These are phyloP conservation scores for Urocynchramus pylzowi DNA, from an alignment of 2,113 vertebrate genomes.

Conservation along the genomic window DNA sequence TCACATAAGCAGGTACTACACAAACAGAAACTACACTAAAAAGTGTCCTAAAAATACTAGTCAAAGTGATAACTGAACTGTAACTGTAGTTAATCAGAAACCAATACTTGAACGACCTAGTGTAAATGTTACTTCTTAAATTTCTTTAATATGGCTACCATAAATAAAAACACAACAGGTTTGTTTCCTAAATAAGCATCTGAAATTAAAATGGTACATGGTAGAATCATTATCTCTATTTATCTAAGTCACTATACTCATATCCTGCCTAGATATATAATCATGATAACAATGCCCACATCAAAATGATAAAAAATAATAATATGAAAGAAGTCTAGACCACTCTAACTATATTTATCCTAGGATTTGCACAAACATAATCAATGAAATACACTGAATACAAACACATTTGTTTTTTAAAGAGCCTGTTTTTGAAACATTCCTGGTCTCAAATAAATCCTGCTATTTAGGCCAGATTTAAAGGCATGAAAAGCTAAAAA, in stretches of 20 bases:
- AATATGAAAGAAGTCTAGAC: neutral
- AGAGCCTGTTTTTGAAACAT: neutral
- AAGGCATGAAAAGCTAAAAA: neutral
- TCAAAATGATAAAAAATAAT: neutral
- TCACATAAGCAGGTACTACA: neutral
- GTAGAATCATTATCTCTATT: neutral
- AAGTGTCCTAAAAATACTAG: neutral
- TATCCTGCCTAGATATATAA: neutral
- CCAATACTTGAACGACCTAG: neutral
- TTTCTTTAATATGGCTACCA: neutral
- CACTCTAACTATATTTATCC: neutral
- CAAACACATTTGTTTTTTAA: accelerated
- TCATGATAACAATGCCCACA: neutral
- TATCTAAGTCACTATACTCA: neutral
- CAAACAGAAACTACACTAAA: neutral
- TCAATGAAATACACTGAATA: neutral
- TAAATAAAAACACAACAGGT: neutral
- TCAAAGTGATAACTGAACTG: neutral
- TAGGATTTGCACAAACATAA: neutral
- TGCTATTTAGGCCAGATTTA: neutral
- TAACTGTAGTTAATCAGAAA: neutral
- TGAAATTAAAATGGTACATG: neutral
- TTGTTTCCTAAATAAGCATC: neutral
- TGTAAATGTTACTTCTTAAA: neutral
- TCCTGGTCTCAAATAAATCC: neutral